Percentiles rank a stretch among this genome's conserved stretches.
These are phyloP conservation scores for Xenops minutus DNA, from an alignment of 2,797 vertebrate genomes.

Conservation along the genomic window DNA sequence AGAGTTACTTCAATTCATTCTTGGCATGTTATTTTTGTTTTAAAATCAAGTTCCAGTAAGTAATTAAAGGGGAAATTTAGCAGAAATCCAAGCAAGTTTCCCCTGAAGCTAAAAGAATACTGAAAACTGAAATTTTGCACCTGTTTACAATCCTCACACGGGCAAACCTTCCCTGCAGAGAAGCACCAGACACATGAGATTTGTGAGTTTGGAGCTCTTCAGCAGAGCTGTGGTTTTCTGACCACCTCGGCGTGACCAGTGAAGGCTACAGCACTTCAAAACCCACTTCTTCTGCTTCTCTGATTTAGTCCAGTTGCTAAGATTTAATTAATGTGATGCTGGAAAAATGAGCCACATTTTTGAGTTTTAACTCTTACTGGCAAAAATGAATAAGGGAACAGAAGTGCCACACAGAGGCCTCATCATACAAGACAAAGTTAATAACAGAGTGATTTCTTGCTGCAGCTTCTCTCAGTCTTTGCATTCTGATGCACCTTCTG, in stretches of 20 bases:
- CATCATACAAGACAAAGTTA: neutral
- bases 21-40: neutral
- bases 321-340: neutral
- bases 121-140: neutral
- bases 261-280: neutral
- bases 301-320: neutral
- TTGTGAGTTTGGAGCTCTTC: neutral
- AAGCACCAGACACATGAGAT: neutral
- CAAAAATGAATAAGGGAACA: rapidly evolving
- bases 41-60: neutral
- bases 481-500: neutral
- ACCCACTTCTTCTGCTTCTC: neutral
- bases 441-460: neutral
- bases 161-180: neutral
- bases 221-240: neutral
- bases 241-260: neutral
- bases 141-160: neutral
- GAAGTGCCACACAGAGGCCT: neutral
- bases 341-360: neutral
- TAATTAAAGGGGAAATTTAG: neutral
- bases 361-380: neutral
- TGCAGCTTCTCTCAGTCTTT: neutral
- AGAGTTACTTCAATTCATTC: neutral
- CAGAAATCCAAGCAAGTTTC: neutral
- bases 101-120: neutral